phyloP scores from a whole-genome alignment of 2,797 vertebrate genomes.

The Falco novaeseelandiae region DNA sequence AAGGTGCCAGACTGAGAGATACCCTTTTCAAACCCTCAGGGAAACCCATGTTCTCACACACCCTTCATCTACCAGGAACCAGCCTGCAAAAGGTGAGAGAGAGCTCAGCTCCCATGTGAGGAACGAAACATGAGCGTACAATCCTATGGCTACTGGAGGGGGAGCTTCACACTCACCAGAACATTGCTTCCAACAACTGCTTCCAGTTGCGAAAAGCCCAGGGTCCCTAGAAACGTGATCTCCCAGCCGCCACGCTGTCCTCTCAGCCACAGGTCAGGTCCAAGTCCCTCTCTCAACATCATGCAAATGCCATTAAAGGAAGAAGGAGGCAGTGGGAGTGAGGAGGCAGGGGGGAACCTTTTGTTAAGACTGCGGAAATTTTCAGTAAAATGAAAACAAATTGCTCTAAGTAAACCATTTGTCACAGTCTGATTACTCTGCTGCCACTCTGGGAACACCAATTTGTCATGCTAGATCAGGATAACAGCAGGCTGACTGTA shows the following conservation, averaged over 20 bases:
- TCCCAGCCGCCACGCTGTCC: not conserved
- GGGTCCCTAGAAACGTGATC: rapidly evolving
- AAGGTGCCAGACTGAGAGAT: not conserved
- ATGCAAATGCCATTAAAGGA: constrained; percentile 48
- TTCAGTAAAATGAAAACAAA: constrained; percentile 86
- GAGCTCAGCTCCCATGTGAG: not conserved
- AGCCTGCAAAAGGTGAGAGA: not conserved
- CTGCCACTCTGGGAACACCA: constrained; percentile 80
- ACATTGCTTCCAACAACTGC: not conserved
- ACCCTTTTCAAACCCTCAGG: not conserved
- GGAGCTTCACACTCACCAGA: not conserved
- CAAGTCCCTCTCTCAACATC: constrained; percentile 26
- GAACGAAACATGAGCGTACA: not conserved
- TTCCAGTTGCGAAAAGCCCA: not conserved
- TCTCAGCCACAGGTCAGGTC: not conserved
- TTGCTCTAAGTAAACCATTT: constrained; percentile 86
- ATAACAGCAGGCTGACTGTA: constrained; percentile 75
- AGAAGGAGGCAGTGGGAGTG: not conserved
- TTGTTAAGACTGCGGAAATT: constrained; percentile 78
- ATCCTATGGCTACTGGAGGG: not conserved
- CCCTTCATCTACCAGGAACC: not conserved
- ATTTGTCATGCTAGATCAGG: constrained; percentile 85
- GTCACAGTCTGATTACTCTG: constrained; percentile 86
- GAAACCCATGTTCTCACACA: not conserved
- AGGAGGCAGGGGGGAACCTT: constrained; percentile 1